Conservation (phyloP, 2,113 vertebrate species). For the Scopus umbretta region DNA sequence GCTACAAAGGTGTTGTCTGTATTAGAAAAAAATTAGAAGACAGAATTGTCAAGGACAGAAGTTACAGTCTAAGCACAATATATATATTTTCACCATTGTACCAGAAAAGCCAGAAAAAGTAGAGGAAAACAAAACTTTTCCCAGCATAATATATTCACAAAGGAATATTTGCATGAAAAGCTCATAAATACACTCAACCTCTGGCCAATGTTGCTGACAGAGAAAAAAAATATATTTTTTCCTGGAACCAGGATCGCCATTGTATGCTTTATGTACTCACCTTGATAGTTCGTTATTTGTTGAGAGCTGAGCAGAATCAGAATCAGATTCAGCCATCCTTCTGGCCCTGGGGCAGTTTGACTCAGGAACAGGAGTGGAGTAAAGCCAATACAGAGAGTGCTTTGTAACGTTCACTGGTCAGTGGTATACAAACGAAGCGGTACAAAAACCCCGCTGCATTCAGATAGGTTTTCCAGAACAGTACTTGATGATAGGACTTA, state of each 20-base stretch:
- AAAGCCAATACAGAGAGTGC: not conserved
- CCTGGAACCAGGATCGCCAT: not conserved
- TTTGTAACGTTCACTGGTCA: not conserved
- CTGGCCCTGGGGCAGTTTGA: not conserved
- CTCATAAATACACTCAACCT: not conserved
- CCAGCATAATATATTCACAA: not conserved
- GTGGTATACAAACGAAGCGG: not conserved
- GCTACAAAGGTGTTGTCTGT: not conserved
- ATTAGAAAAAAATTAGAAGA: not conserved
- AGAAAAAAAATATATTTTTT: not conserved
- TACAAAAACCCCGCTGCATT: not conserved
- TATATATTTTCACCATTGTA: not conserved
- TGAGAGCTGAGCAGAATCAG: not conserved
- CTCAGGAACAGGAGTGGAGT: not conserved
- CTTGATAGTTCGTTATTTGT: not conserved
- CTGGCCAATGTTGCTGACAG: not conserved
- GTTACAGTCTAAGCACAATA: not conserved
- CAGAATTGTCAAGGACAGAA: not conserved
- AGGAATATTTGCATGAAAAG: not conserved
- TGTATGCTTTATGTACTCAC: not conserved
- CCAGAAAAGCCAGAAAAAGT: not conserved
- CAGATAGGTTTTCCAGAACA: not conserved
- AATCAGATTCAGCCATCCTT: not conserved
- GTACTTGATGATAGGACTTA: not conserved
- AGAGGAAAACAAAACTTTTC: not conserved